phyloP scores from a whole-genome alignment of 1,140 invertebrate species.

The Diorhabda carinulata region DNA sequence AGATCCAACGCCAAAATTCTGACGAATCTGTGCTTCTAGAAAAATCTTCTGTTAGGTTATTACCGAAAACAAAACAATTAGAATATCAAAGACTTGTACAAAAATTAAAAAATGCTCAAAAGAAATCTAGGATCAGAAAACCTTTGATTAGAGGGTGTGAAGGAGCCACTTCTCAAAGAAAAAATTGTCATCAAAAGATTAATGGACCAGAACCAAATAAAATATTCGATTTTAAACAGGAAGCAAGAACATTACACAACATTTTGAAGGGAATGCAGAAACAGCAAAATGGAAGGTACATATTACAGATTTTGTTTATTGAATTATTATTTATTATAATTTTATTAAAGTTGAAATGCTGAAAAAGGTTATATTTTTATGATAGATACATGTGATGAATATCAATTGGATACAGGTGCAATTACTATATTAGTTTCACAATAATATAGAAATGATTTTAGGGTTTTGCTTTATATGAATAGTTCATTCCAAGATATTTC shows the following conservation, averaged over 20 bases:
- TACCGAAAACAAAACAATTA: conserved; percentile 42
- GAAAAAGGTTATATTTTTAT: no score
- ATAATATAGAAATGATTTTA: no score
- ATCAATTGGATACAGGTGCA: no score
- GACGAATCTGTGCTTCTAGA: conserved; percentile 23
- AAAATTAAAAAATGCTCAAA: conserved; percentile 32
- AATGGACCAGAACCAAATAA: neutral
- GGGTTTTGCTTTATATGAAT: no score
- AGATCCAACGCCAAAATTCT: neutral
- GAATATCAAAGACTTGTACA: conserved; percentile 43
- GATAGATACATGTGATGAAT: no score
- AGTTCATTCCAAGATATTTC: no score
- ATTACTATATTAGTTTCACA: no score
- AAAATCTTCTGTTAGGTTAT: conserved; percentile 41
- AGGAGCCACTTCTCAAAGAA: neutral
- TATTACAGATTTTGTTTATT: neutral
- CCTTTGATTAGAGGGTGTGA: conserved; percentile 9
- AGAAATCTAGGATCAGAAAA: conserved; percentile 22
- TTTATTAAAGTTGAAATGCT: no score
- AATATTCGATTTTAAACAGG: neutral
- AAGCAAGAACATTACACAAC: conserved; percentile 25
- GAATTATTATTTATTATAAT: no score
- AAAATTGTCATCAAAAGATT: neutral
- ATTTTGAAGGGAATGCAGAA: conserved; percentile 37
- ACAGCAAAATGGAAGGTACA: conserved; percentile 39